A percentile compares a stretch with the other conserved stretches of the same genome.
phyloP scores from a whole-genome alignment of 2,113 vertebrate species.

The Bubo blakistoni region DNA sequence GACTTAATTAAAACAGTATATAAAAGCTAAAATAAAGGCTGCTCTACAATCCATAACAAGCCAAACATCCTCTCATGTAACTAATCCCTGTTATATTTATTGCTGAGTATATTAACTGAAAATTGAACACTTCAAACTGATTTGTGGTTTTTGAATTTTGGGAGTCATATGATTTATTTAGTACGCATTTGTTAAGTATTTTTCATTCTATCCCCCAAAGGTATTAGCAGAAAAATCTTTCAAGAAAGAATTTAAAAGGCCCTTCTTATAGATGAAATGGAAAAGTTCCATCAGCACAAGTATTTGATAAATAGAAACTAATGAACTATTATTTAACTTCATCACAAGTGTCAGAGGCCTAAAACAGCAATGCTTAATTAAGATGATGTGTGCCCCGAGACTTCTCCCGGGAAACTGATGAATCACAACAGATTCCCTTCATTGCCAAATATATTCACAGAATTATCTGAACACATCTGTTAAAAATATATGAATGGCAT shows the following conservation, averaged over 20 bases:
- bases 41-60: neutral
- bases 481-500: neutral
- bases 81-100: neutral
- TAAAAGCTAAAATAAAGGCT: neutral
- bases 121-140: neutral
- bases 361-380: constrained; percentile 18
- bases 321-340: neutral
- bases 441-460: neutral
- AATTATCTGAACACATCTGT: neutral
- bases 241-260: neutral
- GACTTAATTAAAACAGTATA: neutral
- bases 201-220: neutral
- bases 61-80: neutral
- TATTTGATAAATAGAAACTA: neutral
- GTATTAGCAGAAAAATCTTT: neutral
- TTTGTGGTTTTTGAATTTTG: neutral
- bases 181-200: neutral
- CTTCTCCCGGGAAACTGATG: neutral
- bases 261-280: neutral
- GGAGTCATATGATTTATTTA: neutral
- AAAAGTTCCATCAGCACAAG: neutral
- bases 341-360: neutral
- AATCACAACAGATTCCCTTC: neutral
- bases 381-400: neutral
- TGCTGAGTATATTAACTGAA: neutral